A percentile compares a stretch with the other conserved stretches of the same genome.
Evolutionary conservation across 1,140 invertebrate species (phyloP).

Genomic region (Heterodera carotae): DNA sequence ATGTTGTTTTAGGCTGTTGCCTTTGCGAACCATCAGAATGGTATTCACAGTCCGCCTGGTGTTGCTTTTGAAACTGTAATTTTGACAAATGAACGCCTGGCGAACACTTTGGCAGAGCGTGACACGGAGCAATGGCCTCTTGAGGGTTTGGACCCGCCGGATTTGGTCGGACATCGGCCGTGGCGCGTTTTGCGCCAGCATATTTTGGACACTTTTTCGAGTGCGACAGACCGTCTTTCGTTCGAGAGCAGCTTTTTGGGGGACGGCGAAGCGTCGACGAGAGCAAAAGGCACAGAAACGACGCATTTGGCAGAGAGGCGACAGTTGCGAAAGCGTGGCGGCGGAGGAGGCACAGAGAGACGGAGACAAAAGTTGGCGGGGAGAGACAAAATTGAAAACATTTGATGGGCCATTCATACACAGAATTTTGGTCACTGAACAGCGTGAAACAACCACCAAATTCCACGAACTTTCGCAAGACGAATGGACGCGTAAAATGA

Average conservation of each 20-base stretch:
- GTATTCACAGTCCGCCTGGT: not conserved
- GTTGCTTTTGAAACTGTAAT: not conserved
- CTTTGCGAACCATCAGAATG: not conserved
- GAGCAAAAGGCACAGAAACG: not conserved
- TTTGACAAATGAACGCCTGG: constrained; percentile 3
- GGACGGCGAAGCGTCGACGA: not conserved
- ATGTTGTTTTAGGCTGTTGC: not conserved
- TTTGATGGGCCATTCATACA: constrained; percentile 1
- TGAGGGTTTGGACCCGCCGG: constrained; percentile 42
- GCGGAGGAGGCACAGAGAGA: not conserved
- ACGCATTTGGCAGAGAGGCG: not conserved
- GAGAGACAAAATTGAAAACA: not conserved
- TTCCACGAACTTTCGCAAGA: constrained; percentile 41
- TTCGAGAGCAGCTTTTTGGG: constrained; percentile 43
- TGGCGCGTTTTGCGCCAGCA: constrained; percentile 37
- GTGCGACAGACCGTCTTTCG: constrained; percentile 29
- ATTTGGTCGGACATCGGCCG: constrained; percentile 45
- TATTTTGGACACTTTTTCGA: constrained; percentile 36
- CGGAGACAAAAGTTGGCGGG: not conserved
- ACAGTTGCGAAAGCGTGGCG: not conserved
- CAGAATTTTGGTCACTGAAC: constrained; percentile 13
- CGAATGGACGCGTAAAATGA: constrained; percentile 34
- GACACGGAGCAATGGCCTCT: constrained; percentile 16
- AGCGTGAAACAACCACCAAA: constrained; percentile 13
- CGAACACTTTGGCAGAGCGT: constrained; percentile 27